Base-by-base conservation (phyloP, 2,888 invertebrate genomes). In the Rapana venosa region DNA sequence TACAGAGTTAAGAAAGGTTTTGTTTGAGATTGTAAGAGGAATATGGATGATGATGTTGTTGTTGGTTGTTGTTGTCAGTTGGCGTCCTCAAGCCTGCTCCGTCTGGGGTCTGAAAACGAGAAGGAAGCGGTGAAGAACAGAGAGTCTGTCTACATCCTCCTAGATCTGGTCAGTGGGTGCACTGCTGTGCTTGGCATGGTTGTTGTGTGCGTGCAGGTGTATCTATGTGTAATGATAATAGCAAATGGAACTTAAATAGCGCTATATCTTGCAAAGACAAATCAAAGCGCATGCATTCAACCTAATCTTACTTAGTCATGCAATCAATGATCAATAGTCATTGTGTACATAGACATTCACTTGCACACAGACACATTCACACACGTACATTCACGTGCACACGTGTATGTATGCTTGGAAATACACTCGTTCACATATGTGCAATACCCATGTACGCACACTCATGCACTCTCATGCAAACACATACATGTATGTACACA, bases 21-120 rank as follows among this genome's bases (percentile, higher is more conserved):
- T n/a, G n/a, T n/a, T n/a, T n/a, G n/a, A 47, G 47, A 47, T 5
- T 47, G 47, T 47, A 47, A 47, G 47, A 47, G 2, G 47, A 47
- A 47, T 47, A 8, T 47, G 47, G 47, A 47, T 47, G 47, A 47
- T 47, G n/a, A n/a, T n/a, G n/a, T n/a, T n/a, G n/a, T n/a, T n/a
- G 47, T 47, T 77, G 26, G 13, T 26, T 89, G 74, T 58, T 47
- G 91, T 35, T 85, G 66, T 94, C 94, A 97, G 97, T 97, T 99
- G 93, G 99, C 99, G 0, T 99, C 99, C 0, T 99, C 99, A 0
- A 99, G 99, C 94, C 97, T 99, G 87, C 97, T 99, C 83, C 97
- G 99, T 90, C 97, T 99, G 61, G 99, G 99, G 0, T 99, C 99
- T 96, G 99, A 99, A 96, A 98, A 98, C 11, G 99, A 99, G 94